phyloP scores from a whole-genome alignment of 2,797 vertebrate genomes.

The Poeciliopsis turneri region DNA sequence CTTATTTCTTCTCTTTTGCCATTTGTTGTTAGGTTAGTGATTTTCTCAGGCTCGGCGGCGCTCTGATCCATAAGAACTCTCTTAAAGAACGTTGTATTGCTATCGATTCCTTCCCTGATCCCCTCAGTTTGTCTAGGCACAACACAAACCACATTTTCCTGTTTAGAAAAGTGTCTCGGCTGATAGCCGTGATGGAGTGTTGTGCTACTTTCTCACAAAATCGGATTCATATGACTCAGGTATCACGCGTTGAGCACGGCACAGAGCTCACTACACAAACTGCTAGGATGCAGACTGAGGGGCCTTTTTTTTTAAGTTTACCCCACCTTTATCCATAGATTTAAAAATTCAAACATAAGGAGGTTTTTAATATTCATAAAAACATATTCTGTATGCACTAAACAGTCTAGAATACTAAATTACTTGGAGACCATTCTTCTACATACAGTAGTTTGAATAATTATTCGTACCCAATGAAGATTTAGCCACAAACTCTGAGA shows the following conservation, averaged over 20 bases:
- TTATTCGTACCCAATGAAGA: not conserved
- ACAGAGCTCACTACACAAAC: slow-evolving; percentile 40
- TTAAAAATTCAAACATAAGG: not conserved
- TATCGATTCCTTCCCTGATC: slow-evolving; percentile 76
- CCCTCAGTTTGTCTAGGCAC: slow-evolving; percentile 57
- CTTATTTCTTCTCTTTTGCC: slow-evolving; percentile 15
- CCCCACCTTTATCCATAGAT: not conserved
- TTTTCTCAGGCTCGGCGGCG: slow-evolving; percentile 46
- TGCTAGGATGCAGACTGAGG: not conserved
- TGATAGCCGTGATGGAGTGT: slow-evolving; percentile 58
- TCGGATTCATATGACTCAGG: slow-evolving; percentile 71
- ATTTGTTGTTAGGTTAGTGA: slow-evolving; percentile 32
- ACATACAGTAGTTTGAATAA: not conserved
- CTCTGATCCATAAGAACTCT: slow-evolving; percentile 60
- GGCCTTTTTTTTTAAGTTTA: not conserved
- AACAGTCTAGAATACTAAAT: not conserved
- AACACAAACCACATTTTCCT: slow-evolving; percentile 47
- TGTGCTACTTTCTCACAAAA: slow-evolving; percentile 44
- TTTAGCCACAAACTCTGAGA: not conserved
- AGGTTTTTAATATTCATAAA: not conserved
- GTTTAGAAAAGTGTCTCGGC: slow-evolving; percentile 32
- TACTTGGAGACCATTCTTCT: not conserved
- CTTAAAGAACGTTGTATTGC: slow-evolving; percentile 67
- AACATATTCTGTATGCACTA: not conserved
- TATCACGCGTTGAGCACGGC: slow-evolving; percentile 51